Evolutionary conservation across 2,797 vertebrate genomes (phyloP), one percentile per base, ranked within the genome.

Genomic region (Chelmon rostratus): DNA sequence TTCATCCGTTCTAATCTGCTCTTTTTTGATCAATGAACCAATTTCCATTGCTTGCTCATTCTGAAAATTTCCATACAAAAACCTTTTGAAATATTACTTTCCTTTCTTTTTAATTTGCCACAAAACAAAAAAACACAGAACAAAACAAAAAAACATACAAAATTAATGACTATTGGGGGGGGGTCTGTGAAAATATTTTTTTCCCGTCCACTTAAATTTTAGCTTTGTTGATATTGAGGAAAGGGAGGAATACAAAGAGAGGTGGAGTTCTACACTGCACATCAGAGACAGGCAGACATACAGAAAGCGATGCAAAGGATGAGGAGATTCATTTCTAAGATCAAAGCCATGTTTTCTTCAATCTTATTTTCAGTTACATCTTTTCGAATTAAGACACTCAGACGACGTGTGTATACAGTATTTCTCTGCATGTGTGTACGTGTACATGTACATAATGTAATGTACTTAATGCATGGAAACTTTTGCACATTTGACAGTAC

Each of bases 311-410:
- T 5, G 21, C 50, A 66, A 47, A 12, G 46, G n/a, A 58, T 47
- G 21, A 49, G 13, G 53, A 76, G 63, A 65, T 76, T 78, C 15
- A 84, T 81, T 81, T 67, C 44, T 40, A 28, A 77, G 83, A 84
- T 87, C 79, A 86, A 88, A 84, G 75, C 12, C 4, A 67, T 4
- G 0, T 77, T 81, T 81, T 56, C 65, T 52, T 52, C 63, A 52
- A 40, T 33, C 77, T 62, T 68, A 78, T 73, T 68, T 70, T 63
- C 53, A 28, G 56, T 68, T 74, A 68, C 38, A 76, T 79, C 52
- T 73, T 50, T 67, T 80, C 63, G 18, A 70, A 72, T 74, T 52
- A 54, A 74, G 68, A 76, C 76, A 50, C 44, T 21, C 59, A 64
- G 37, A 18, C 56, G 46, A 31, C 4, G 28, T 16, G 33, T 56